Evolutionary conservation across 2,888 invertebrate genomes (phyloP).

Genomic region (Oithona nana): DNA sequence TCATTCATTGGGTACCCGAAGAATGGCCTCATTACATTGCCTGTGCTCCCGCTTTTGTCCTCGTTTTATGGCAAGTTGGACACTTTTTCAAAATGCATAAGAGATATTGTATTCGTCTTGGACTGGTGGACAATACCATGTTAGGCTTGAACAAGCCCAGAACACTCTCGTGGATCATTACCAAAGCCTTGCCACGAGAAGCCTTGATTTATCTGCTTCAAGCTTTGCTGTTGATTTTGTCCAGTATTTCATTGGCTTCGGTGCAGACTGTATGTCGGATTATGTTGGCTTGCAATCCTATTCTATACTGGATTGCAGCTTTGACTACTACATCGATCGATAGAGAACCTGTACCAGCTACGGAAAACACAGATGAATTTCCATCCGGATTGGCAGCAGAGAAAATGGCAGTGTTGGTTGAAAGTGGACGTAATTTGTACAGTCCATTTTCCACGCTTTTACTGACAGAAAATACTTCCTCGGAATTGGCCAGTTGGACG

Average conservation of each 20-base stretch:
- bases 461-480: neutral
- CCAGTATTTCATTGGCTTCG: neutral
- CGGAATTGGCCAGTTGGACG: neutral
- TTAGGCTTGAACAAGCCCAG: neutral
- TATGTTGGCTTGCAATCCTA: neutral
- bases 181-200: neutral
- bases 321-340: neutral
- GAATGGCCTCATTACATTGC: neutral
- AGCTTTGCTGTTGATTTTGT: neutral
- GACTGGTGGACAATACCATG: constrained; percentile 7
- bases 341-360: neutral
- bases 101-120: neutral
- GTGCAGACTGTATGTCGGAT: neutral
- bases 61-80: neutral
- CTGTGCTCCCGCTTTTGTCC: neutral
- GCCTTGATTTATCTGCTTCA: neutral
- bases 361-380: neutral
- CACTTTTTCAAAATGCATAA: neutral
- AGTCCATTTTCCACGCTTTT: neutral
- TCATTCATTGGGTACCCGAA: no score
- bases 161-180: neutral
- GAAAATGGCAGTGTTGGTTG: neutral
- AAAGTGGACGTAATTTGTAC: neutral
- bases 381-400: neutral
- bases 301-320: neutral